Conservation (phyloP, 2,113 vertebrate species). For the Neofelis nebulosa region DNA sequence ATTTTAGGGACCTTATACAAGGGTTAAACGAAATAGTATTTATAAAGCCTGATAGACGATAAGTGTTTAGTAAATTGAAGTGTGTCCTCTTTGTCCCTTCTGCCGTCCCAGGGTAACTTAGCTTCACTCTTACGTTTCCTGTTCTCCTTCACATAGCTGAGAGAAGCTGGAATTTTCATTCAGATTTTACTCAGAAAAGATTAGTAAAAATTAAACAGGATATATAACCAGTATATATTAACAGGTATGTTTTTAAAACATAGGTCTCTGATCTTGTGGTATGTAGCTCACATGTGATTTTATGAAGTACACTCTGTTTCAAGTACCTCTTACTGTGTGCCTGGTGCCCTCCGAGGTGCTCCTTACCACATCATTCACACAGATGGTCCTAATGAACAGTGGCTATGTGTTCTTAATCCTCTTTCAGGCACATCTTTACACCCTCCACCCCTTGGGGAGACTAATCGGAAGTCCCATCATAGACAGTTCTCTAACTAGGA, state of each 20-base stretch:
- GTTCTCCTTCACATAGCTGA: not conserved
- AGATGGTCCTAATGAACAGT: rapidly evolving
- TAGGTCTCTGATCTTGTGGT: not conserved
- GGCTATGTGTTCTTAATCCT: not conserved
- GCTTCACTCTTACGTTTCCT: not conserved
- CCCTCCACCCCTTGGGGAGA: not conserved
- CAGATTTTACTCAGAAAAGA: constrained; percentile 32
- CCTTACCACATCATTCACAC: not conserved
- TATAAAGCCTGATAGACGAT: not conserved
- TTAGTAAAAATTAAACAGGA: constrained; percentile 25
- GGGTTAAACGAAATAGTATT: not conserved
- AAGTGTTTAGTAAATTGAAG: not conserved
- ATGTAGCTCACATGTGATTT: not conserved
- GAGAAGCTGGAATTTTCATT: constrained; percentile 15
- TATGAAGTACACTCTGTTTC: not conserved
- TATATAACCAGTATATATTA: not conserved
- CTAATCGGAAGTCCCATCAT: not conserved
- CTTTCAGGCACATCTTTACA: not conserved
- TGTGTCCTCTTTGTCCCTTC: not conserved
- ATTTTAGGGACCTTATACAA: not conserved
- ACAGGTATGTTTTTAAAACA: not conserved
- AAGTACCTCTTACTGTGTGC: not conserved
- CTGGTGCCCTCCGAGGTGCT: not conserved
- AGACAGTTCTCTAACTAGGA: not conserved
- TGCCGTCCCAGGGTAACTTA: not conserved